A percentile compares a stretch with the other conserved stretches of the same genome.
These are phyloP conservation scores for Ophion ventricosus DNA, from an alignment of 2,888 invertebrate species.

Conservation along the genomic window DNA sequence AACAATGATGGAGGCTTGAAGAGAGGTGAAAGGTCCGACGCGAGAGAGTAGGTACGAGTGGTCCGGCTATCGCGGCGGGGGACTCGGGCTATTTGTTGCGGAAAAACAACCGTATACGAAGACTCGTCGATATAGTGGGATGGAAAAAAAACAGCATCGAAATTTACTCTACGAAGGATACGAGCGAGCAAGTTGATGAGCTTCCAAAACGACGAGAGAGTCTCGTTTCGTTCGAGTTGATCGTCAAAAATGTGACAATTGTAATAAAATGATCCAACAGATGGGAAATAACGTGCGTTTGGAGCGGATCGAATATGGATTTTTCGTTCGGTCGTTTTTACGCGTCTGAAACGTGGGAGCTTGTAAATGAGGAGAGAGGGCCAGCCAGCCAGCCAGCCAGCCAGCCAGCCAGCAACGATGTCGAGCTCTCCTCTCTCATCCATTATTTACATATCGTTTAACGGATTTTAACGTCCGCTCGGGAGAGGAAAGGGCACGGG, in stretches of 20 bases:
- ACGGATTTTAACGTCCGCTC: slow-evolving; percentile 78
- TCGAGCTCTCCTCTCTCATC: slow-evolving; percentile 76
- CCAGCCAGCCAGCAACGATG: slow-evolving; percentile 36
- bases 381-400: too few species aligned
- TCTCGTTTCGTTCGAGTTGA: too few species aligned
- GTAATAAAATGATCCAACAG: too few species aligned
- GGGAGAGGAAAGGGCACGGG: background rate
- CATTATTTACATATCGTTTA: slow-evolving; percentile 82
- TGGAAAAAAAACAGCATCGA: background rate
- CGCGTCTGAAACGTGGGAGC: too few species aligned
- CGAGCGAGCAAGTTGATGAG: too few species aligned
- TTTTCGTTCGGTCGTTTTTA: too few species aligned
- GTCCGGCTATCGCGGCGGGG: background rate
- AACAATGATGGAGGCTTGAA: slow-evolving; percentile 77
- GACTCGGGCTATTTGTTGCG: background rate
- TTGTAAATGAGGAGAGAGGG: too few species aligned
- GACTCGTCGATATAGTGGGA: background rate
- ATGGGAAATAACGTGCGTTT: too few species aligned
- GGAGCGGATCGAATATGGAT: too few species aligned
- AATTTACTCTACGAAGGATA: background rate
- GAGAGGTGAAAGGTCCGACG: slow-evolving; percentile 64
- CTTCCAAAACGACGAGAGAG: too few species aligned
- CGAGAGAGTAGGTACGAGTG: slow-evolving; percentile 38
- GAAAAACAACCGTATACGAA: background rate
- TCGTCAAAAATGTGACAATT: too few species aligned